A percentile compares a stretch with the other conserved stretches of the same genome.
Conservation (phyloP, 1,140 invertebrate genomes). For the Paracyclopina nana region DNA sequence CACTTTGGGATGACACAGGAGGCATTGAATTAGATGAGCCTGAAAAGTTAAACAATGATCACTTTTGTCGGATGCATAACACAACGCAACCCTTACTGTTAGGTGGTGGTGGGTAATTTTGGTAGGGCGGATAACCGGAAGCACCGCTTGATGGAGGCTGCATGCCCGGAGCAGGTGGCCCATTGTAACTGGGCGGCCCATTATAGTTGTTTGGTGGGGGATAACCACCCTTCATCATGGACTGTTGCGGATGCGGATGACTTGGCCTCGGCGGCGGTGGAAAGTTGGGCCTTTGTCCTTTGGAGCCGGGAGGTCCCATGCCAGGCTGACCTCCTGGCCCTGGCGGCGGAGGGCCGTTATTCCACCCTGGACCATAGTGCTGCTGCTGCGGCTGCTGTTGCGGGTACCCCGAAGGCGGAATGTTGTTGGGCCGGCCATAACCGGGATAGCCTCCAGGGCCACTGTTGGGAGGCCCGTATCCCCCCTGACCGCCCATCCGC, state of each 20-base stretch:
- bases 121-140: not conserved
- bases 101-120: not conserved
- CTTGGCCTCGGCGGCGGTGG: too few species aligned
- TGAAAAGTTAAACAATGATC: not conserved
- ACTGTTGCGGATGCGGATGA: too few species aligned
- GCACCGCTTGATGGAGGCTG: not conserved
- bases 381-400: too few species aligned
- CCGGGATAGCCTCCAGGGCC: not conserved
- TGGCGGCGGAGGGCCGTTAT: not conserved
- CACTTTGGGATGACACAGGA: not conserved
- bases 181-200: constrained; percentile 1
- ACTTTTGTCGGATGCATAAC: not conserved
- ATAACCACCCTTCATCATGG: too few species aligned
- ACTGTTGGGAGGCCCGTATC: not conserved
- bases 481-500: not conserved
- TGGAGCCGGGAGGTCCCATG: too few species aligned
- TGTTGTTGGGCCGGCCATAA: not conserved
- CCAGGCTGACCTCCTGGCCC: too few species aligned
- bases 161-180: not conserved
- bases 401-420: too few species aligned
- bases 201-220: constrained; percentile 1
- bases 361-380: not conserved
- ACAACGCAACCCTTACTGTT: not conserved
- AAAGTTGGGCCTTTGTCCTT: too few species aligned
- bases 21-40: not conserved